Percentiles rank a stretch among this genome's conserved stretches.
These are phyloP conservation scores for Brienomyrus longianalis DNA, from an alignment of 2,113 vertebrate species.

Conservation along the genomic window DNA sequence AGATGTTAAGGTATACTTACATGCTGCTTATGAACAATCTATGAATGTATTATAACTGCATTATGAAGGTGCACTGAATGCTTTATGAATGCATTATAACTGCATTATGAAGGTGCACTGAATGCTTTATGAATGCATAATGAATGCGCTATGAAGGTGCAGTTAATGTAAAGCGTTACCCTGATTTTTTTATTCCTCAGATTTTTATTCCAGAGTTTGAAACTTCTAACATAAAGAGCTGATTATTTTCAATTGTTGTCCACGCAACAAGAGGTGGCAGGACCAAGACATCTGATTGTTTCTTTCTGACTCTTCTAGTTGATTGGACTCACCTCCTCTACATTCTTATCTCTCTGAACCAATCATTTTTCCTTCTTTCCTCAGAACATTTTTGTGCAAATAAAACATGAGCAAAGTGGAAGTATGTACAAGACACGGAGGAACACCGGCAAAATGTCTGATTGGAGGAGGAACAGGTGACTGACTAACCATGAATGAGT, in stretches of 20 bases:
- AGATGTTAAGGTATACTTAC: too few relatives aligned
- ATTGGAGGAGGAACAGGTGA: conserved; percentile 49
- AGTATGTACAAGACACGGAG: conserved; percentile 26
- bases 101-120: not conserved
- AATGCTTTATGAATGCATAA: not conserved
- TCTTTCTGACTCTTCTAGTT: too few relatives aligned
- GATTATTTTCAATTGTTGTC: too few relatives aligned
- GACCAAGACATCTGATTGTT: too few relatives aligned
- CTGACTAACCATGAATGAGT: conserved; percentile 40
- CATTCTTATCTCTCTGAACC: too few relatives aligned
- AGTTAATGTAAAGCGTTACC: not conserved
- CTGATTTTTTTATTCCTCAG: not conserved
- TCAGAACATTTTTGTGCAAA: too few relatives aligned
- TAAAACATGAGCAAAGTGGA: not conserved
- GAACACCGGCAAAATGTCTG: conserved; percentile 41
- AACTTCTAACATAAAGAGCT: not conserved
- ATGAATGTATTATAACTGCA: not conserved
- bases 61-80: not conserved
- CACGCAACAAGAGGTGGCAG: too few relatives aligned
- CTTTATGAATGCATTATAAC: not conserved
- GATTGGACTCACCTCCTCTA: too few relatives aligned
- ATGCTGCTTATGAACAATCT: not conserved
- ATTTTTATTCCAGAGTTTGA: not conserved
- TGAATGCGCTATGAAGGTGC: not conserved
- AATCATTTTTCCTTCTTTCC: too few relatives aligned